Base-by-base conservation (phyloP, 2,797 vertebrate species). In the Helostoma temminkii region DNA sequence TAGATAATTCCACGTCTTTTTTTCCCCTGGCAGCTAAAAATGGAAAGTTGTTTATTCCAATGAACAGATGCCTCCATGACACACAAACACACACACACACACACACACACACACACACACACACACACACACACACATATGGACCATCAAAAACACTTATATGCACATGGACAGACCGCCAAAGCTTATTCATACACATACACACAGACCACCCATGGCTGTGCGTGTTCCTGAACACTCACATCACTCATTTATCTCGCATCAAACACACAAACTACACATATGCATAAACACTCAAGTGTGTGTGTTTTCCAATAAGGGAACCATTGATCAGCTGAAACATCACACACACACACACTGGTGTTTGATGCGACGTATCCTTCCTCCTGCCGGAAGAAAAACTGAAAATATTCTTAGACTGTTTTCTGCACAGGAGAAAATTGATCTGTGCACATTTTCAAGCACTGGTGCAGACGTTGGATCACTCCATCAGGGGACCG, bases 41-140 rank as follows among this genome's bases (percentile, higher is more conserved):
- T 87, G 77, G 80, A 87, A 79, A 85, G 61, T 74, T 88, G 75
- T 85, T 85, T 84, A 82, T 83, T 70, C 67, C 81, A 79, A 66
- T 76, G 78, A 88, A 76, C 85, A 90, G 79, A 88, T 85, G 80
- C 81, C 59, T 82, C 66, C 16, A 30, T 66, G 50, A 79, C 61
- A 77, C 74, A 72, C 67, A 67, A 55, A 74, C 52, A 71, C 61
- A 71, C 32, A 42, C n/a, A 79, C 61, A 77, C 74, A 72, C 67
- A 67, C 52, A 74, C 52, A 71, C 61, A 71, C 32, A 79, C 61
- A 77, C 74, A 72, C 67, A 67, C 52, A 74, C 52, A 71, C 61
- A 71, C 32, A 42, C n/a, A n/a, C n/a, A n/a, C n/a, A n/a, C n/a
- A n/a, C n/a, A n/a, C 61, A 55, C 55, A 59, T 34, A 65, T 19